Conservation (phyloP, 2,888 invertebrate genomes). For the Xestoiulus laeticollis region DNA sequence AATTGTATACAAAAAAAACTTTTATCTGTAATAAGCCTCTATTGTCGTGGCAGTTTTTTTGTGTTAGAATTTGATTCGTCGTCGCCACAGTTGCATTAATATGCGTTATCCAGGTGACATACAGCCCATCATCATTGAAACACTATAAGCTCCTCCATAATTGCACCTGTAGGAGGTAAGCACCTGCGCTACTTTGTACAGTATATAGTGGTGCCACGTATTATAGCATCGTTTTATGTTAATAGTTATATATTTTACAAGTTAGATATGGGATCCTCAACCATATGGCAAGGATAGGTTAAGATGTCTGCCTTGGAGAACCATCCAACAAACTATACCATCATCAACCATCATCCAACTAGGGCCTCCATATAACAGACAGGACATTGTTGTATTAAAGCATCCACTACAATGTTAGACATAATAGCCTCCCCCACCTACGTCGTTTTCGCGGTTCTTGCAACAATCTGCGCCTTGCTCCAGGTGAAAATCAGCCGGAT, state of each 20-base stretch:
- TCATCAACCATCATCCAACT: too few relatives aligned
- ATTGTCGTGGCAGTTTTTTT: background rate
- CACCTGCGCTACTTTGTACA: background rate
- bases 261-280: too few relatives aligned
- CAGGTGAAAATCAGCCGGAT: constrained; percentile 62
- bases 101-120: background rate
- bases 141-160: background rate
- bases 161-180: background rate
- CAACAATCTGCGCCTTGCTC: constrained; percentile 58
- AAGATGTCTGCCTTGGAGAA: too few relatives aligned
- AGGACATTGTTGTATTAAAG: background rate
- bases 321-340: too few relatives aligned
- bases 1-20: background rate
- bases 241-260: too few relatives aligned
- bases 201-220: background rate
- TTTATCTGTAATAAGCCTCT: background rate
- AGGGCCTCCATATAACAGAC: too few relatives aligned
- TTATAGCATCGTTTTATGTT: background rate
- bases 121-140: background rate
- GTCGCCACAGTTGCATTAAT: background rate
- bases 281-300: too few relatives aligned
- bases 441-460: constrained; percentile 57
- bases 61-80: background rate
- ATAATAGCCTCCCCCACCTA: constrained; percentile 45
- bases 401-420: constrained; percentile 27